Conservation (phyloP, 2,797 vertebrate genomes). For the Melanogrammus aeglefinus region DNA sequence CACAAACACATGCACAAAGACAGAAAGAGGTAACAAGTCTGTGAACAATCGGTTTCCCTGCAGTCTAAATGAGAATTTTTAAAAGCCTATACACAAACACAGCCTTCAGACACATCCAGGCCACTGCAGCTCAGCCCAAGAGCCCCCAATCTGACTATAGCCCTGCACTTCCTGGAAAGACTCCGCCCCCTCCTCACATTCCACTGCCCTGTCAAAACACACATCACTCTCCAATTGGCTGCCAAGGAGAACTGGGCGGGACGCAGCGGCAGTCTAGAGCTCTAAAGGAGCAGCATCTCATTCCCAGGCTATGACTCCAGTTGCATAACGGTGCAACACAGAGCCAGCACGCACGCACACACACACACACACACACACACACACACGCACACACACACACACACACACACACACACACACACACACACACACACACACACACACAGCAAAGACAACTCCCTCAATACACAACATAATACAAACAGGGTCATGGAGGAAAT, state of each 20-base stretch:
- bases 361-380: slow-evolving; percentile 10
- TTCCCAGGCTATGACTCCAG: slow-evolving; percentile 57
- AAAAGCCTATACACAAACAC: not conserved
- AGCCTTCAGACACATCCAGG: slow-evolving; percentile 21
- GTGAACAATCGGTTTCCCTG: not conserved
- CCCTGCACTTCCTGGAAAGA: slow-evolving; percentile 68
- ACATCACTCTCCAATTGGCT: slow-evolving; percentile 48
- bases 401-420: slow-evolving; percentile 6
- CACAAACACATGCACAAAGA: too few species aligned
- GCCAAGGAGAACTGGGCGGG: slow-evolving; percentile 33
- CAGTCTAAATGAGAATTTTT: not conserved
- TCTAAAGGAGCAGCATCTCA: slow-evolving; percentile 49
- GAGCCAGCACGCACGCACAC: slow-evolving; percentile 2
- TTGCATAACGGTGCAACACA: slow-evolving; percentile 51
- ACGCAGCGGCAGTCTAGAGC: slow-evolving; percentile 44
- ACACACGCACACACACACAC: slow-evolving; percentile 20
- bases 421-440: slow-evolving; percentile 21
- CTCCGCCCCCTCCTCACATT: slow-evolving; percentile 50
- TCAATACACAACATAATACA: slow-evolving; percentile 40
- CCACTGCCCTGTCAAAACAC: slow-evolving; percentile 60
- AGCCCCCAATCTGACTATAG: slow-evolving; percentile 49
- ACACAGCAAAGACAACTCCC: slow-evolving; percentile 56
- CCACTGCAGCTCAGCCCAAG: slow-evolving; percentile 44
- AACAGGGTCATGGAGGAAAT: slow-evolving; percentile 46
- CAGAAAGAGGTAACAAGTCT: slow-evolving; percentile 3